These are phyloP conservation scores for Mesocentrotus franciscanus DNA, from an alignment of 53 echinoderm and acorn worm species.

Conservation along the genomic window DNA sequence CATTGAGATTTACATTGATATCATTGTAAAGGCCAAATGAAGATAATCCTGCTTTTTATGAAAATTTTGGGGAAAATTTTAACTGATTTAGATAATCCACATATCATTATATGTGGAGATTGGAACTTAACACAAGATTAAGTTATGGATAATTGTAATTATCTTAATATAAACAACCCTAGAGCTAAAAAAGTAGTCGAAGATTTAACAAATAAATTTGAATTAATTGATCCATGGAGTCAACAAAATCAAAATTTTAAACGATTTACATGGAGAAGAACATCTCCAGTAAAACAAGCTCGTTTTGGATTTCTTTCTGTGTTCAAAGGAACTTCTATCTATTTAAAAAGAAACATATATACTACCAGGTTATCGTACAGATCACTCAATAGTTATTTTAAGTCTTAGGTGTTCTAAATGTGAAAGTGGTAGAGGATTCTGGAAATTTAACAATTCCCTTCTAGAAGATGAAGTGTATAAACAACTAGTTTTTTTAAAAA, in stretches of 20 bases:
- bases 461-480: neutral
- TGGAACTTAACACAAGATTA: neutral
- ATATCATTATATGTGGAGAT: neutral
- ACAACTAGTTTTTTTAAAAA: neutral
- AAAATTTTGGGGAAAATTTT: neutral
- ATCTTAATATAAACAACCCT: neutral
- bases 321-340: neutral
- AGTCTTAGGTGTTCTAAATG: neutral
- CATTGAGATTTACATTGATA: no score
- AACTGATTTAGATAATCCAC: neutral
- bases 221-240: neutral
- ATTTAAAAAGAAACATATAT: neutral
- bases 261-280: neutral
- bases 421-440: neutral
- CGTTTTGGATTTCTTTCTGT: neutral
- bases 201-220: neutral
- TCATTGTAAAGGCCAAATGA: no score
- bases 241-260: neutral
- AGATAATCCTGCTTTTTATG: neutral
- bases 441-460: neutral
- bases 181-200: constrained; percentile 3
- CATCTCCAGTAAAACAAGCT: neutral
- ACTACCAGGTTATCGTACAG: neutral
- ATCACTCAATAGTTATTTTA: neutral
- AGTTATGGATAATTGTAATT: neutral